Conservation (phyloP, 2,888 invertebrate species). For the Chesias legatella region DNA sequence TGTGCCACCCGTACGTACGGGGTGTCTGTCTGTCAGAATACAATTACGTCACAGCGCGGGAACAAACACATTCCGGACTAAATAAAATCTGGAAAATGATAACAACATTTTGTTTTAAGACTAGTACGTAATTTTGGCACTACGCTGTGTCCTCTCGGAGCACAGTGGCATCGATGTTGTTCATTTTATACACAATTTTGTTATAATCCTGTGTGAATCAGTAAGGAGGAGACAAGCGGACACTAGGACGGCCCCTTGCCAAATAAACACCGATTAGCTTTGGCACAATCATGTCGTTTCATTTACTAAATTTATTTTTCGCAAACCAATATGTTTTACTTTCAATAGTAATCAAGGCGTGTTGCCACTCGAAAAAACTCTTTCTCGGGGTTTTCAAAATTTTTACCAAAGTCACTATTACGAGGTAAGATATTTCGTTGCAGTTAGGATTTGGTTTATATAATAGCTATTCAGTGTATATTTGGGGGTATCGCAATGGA, state of each 20-base stretch:
- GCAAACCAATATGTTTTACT: no score
- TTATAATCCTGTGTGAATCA: constrained; percentile 57
- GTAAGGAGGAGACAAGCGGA: constrained; percentile 30
- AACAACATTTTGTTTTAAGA: constrained; percentile 77
- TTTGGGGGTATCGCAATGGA: constrained; percentile 15
- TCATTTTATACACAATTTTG: constrained; percentile 53
- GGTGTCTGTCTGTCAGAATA: constrained; percentile 75
- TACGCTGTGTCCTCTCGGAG: constrained; percentile 64
- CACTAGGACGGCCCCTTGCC: constrained; percentile 1
- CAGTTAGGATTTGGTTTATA: no score
- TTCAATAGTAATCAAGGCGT: no score
- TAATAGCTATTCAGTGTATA: no score
- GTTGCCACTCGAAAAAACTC: no score
- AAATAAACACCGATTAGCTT: no score
- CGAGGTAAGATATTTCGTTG: no score
- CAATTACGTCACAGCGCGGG: constrained; percentile 77
- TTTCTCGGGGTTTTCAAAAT: no score
- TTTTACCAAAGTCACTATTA: no score
- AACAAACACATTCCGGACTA: constrained; percentile 79
- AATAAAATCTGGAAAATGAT: constrained; percentile 80
- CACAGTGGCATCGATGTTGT: constrained; percentile 74
- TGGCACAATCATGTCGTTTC: no score
- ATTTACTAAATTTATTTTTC: no score
- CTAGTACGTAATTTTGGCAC: constrained; percentile 81
- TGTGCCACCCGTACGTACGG: constrained; percentile 45